phyloP scores from a whole-genome alignment of 2,888 invertebrate species.

The Andrena dorsata region DNA sequence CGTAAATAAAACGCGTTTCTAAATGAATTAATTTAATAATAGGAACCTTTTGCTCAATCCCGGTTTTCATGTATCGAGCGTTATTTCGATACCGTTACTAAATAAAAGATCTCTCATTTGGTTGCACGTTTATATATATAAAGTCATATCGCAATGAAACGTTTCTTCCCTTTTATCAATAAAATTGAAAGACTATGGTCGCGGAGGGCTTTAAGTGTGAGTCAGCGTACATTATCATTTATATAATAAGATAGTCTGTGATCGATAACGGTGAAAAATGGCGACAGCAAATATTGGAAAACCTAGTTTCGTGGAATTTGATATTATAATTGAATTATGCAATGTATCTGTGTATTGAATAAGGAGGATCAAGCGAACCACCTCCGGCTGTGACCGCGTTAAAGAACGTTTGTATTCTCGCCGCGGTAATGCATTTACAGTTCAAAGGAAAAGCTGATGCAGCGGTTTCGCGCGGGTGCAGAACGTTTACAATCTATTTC shows the following conservation, averaged over 20 bases:
- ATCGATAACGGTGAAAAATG: background rate
- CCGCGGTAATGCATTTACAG: background rate
- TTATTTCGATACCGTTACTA: too few relatives aligned
- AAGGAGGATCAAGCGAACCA: background rate
- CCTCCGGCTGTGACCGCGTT: background rate
- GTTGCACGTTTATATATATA: too few relatives aligned
- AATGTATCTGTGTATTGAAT: conserved; percentile 1
- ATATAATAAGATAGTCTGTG: background rate
- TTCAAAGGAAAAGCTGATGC: conserved; percentile 2
- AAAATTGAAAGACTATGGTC: too few relatives aligned
- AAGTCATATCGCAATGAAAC: too few relatives aligned
- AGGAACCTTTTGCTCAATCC: too few relatives aligned
- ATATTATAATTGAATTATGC: conserved; percentile 4
- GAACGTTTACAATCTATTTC: background rate
- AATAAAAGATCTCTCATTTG: too few relatives aligned
- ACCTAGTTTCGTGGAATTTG: background rate
- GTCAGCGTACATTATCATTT: background rate
- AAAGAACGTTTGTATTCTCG: background rate
- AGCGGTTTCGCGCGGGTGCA: background rate
- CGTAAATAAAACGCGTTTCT: too few relatives aligned
- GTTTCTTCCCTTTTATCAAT: too few relatives aligned
- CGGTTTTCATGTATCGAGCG: too few relatives aligned
- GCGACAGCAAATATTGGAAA: background rate
- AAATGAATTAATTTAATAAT: too few relatives aligned
- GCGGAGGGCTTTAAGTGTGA: background rate